A percentile compares a stretch with the other conserved stretches of the same genome.
Conservation (phyloP, 2,797 vertebrate species). For the Mycteria americana region DNA sequence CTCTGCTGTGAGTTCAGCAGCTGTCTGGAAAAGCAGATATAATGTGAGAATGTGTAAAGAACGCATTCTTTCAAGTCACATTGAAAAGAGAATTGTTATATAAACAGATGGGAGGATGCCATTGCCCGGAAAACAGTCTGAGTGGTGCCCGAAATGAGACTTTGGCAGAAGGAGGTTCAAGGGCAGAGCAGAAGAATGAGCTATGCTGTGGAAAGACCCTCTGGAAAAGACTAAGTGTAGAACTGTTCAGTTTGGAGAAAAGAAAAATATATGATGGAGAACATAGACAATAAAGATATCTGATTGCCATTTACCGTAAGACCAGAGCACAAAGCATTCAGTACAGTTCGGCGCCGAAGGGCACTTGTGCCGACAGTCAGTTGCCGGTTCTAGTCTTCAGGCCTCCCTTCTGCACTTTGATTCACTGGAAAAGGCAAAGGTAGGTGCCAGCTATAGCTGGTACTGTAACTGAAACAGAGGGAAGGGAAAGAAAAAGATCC, state of each 20-base stretch:
- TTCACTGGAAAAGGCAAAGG: neutral
- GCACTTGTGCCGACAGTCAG: neutral
- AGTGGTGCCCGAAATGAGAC: neutral
- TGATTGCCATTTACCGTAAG: neutral
- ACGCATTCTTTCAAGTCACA: neutral
- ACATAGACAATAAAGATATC: neutral
- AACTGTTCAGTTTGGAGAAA: neutral
- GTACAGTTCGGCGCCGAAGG: neutral
- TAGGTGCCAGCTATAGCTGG: neutral
- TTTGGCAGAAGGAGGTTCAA: neutral
- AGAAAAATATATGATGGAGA: neutral
- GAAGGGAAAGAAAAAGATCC: neutral
- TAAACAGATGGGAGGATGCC: neutral
- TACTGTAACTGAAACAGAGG: neutral
- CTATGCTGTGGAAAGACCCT: neutral
- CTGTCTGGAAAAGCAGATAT: neutral
- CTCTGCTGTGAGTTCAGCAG: neutral
- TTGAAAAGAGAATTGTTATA: neutral
- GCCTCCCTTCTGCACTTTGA: neutral
- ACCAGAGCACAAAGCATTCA: neutral
- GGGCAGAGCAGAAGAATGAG: neutral
- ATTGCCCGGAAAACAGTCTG: neutral
- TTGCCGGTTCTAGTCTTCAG: too few relatives aligned
- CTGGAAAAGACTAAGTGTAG: neutral
- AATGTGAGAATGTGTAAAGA: neutral